Evolutionary conservation across 2,888 invertebrate species (phyloP).

Genomic region (Monopis laevigella): DNA sequence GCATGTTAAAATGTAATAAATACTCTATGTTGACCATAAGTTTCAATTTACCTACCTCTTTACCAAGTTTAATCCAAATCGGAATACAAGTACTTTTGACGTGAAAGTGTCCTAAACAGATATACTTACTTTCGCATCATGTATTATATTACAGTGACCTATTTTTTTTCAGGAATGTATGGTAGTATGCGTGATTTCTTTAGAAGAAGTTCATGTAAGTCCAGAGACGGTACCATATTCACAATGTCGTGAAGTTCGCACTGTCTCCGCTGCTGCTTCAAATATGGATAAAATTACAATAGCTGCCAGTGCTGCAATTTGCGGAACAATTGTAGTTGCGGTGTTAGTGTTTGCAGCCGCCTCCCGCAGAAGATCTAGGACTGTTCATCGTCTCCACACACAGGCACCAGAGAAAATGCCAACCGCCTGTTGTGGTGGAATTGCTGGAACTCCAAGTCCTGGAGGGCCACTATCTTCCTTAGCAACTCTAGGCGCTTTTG

Average conservation of each 20-base stretch:
- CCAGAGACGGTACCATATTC: slow-evolving; percentile 86
- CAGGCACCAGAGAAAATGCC: slow-evolving; percentile 77
- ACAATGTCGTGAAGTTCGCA: slow-evolving; percentile 90
- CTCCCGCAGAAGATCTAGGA: slow-evolving; percentile 79
- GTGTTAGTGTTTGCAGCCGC: slow-evolving; percentile 91
- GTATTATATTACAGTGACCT: neutral
- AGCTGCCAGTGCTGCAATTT: slow-evolving; percentile 92
- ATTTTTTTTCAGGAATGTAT: slow-evolving; percentile 79
- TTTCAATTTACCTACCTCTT: too few relatives aligned
- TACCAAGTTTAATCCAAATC: too few relatives aligned
- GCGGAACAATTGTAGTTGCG: slow-evolving; percentile 90
- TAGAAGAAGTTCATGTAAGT: slow-evolving; percentile 88
- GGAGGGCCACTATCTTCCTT: slow-evolving; percentile 83
- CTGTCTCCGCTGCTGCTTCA: slow-evolving; percentile 82
- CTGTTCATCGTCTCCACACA: slow-evolving; percentile 77
- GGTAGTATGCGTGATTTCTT: slow-evolving; percentile 90
- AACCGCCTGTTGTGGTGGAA: slow-evolving; percentile 80
- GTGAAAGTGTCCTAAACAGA: too few relatives aligned
- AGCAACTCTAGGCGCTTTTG: slow-evolving; percentile 85
- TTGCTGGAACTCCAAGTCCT: slow-evolving; percentile 79
- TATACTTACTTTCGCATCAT: too few relatives aligned
- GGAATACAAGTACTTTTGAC: too few relatives aligned
- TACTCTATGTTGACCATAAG: too few relatives aligned
- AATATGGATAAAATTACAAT: slow-evolving; percentile 97
- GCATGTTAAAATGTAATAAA: too few relatives aligned